Conservation (phyloP, 2,113 vertebrate genomes). For the Cercopithecus mona region DNA sequence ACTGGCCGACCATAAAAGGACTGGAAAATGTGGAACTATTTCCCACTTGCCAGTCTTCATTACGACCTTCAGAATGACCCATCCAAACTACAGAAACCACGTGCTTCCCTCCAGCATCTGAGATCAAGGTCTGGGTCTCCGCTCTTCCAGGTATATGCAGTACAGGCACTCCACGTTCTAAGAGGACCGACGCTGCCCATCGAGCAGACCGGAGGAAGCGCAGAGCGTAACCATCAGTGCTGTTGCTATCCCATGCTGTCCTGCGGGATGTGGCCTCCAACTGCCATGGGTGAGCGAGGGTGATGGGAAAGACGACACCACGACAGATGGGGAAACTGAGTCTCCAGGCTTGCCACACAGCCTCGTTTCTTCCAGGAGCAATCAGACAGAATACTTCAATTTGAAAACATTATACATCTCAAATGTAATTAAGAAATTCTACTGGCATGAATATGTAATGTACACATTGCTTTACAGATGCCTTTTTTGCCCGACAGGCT, state of each 20-base stretch:
- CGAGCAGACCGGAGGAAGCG: neutral
- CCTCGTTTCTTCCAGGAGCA: slow-evolving; percentile 47
- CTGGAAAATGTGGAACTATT: slow-evolving; percentile 58
- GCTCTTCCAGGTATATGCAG: neutral
- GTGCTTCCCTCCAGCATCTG: slow-evolving; percentile 1
- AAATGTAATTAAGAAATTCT: slow-evolving; percentile 80
- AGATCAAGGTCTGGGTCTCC: slow-evolving; percentile 44
- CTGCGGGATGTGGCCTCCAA: neutral
- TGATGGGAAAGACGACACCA: neutral
- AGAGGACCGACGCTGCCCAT: neutral
- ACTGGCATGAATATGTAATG: slow-evolving; percentile 76
- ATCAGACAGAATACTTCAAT: slow-evolving; percentile 62
- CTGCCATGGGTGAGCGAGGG: neutral
- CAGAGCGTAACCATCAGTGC: neutral
- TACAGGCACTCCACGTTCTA: neutral
- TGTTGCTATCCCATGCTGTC: neutral
- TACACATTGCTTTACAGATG: slow-evolving; percentile 77
- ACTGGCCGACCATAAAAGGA: slow-evolving; percentile 33
- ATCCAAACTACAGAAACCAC: neutral
- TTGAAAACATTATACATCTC: slow-evolving; percentile 66
- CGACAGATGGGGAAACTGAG: neutral
- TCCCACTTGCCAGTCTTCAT: slow-evolving; percentile 45
- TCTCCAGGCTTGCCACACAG: neutral
- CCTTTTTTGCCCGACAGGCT: slow-evolving; percentile 80
- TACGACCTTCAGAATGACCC: slow-evolving; percentile 22